Evolutionary conservation across 2,113 vertebrate genomes (phyloP).

Genomic region (Psittacus erithacus): DNA sequence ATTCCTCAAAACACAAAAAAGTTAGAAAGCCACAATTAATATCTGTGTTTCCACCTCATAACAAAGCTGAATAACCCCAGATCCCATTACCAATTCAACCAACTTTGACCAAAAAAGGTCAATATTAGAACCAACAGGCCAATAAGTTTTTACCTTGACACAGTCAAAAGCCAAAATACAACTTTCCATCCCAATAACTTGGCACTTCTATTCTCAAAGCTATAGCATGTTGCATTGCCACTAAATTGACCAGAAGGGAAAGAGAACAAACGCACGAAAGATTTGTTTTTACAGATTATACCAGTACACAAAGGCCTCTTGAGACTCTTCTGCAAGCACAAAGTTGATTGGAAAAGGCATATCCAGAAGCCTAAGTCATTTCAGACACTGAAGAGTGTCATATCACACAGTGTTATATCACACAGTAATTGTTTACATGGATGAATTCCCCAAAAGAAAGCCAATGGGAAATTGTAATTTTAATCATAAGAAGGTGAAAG

Average conservation of each 20-base stretch:
- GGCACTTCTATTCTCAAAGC: not conserved
- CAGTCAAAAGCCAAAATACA: slow-evolving; percentile 55
- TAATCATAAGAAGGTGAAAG: slow-evolving; percentile 31
- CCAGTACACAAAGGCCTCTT: slow-evolving; percentile 36
- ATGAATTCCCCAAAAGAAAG: slow-evolving; percentile 37
- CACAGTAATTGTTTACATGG: slow-evolving; percentile 38
- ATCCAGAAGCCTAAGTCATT: slow-evolving; percentile 20
- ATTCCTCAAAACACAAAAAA: slow-evolving; percentile 64
- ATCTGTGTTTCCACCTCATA: slow-evolving; percentile 31
- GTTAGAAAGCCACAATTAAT: slow-evolving; percentile 53
- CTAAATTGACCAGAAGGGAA: slow-evolving; percentile 19
- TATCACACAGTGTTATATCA: slow-evolving; percentile 30
- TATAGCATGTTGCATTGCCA: slow-evolving; percentile 15
- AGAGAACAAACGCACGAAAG: not conserved
- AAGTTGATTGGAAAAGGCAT: slow-evolving; percentile 8
- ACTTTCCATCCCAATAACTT: not conserved
- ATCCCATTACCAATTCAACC: slow-evolving; percentile 4
- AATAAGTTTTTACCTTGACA: slow-evolving; percentile 36
- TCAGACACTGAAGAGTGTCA: slow-evolving; percentile 45
- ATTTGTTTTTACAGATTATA: slow-evolving; percentile 28
- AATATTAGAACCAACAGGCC: slow-evolving; percentile 22
- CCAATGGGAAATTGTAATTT: not conserved
- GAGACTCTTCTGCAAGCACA: slow-evolving; percentile 20
- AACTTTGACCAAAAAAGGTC: slow-evolving; percentile 49
- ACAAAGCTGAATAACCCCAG: slow-evolving; percentile 45